phyloP scores from a whole-genome alignment of 2,888 invertebrate genomes.

The Notodonta ziczac region DNA sequence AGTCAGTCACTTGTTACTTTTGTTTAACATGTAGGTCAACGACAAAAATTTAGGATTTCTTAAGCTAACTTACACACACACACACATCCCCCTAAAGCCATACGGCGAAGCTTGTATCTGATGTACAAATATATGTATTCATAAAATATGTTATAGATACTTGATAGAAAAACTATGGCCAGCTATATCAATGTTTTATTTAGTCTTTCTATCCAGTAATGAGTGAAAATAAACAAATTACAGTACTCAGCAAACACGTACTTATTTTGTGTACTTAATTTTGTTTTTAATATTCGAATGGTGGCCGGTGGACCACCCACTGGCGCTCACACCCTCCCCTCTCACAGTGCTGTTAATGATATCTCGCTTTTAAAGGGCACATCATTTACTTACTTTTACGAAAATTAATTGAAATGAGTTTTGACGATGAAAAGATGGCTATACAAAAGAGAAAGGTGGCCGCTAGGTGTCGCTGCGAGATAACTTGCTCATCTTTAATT shows the following conservation, averaged over 20 bases:
- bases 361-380: conserved; percentile 82
- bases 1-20: background rate
- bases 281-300: conserved; percentile 19
- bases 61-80: background rate
- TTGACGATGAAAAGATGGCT: conserved; percentile 81
- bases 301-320: conserved; percentile 13
- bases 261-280: conserved; percentile 1
- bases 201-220: background rate
- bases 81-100: too few relatives aligned
- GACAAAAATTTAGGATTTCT: background rate
- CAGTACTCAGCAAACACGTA: background rate
- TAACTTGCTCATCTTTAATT: conserved; percentile 82
- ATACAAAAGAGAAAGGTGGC: conserved; percentile 77
- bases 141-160: too few relatives aligned
- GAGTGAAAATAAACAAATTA: background rate
- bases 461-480: conserved; percentile 81
- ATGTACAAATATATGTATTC: too few relatives aligned
- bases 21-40: background rate
- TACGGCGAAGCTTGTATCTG: too few relatives aligned
- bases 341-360: conserved; percentile 77
- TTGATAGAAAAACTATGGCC: too few relatives aligned
- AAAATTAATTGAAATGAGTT: conserved; percentile 85
- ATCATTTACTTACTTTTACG: conserved; percentile 83
- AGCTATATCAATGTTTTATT: background rate
- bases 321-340: conserved; percentile 33